Evolutionary conservation across 2,888 invertebrate genomes (phyloP).

Genomic region (Apamea sordens): DNA sequence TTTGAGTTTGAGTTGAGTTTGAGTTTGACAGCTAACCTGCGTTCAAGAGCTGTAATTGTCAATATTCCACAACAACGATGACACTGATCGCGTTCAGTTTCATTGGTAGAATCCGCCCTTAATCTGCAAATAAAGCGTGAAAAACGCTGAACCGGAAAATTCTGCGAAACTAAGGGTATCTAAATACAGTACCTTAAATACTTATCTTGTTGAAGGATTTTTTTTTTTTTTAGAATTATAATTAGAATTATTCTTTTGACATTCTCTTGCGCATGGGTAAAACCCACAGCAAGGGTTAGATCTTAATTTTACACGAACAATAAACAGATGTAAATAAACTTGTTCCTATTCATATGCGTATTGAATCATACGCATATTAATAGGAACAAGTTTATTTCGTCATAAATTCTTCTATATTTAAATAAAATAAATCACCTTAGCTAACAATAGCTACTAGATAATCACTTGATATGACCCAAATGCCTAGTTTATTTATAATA

Average conservation of each 20-base stretch:
- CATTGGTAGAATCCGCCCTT: too few species aligned
- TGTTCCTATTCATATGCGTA: slow-evolving; percentile 25
- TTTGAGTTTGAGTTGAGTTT: too few species aligned
- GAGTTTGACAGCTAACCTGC: too few species aligned
- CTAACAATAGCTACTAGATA: slow-evolving; percentile 30
- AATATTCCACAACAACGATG: background rate
- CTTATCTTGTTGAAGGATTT: too few species aligned
- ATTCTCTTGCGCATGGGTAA: background rate
- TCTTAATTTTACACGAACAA: background rate
- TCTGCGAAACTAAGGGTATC: background rate
- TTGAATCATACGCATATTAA: too few species aligned
- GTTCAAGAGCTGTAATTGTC: background rate
- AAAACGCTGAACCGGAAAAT: too few species aligned
- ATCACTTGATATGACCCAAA: slow-evolving; percentile 41
- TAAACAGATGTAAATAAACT: slow-evolving; percentile 7
- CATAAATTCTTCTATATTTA: background rate
- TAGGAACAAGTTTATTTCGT: too few species aligned
- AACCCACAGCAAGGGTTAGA: slow-evolving; percentile 10
- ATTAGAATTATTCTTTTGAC: too few species aligned
- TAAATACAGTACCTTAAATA: too few species aligned
- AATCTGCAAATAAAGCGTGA: background rate
- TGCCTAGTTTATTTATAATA: slow-evolving; percentile 41
- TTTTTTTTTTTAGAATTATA: too few species aligned
- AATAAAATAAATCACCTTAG: slow-evolving; percentile 33
- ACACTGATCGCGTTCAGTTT: background rate